These are phyloP conservation scores for Danaus chrysippus DNA, from an alignment of 2,888 invertebrate genomes.

Conservation along the genomic window DNA sequence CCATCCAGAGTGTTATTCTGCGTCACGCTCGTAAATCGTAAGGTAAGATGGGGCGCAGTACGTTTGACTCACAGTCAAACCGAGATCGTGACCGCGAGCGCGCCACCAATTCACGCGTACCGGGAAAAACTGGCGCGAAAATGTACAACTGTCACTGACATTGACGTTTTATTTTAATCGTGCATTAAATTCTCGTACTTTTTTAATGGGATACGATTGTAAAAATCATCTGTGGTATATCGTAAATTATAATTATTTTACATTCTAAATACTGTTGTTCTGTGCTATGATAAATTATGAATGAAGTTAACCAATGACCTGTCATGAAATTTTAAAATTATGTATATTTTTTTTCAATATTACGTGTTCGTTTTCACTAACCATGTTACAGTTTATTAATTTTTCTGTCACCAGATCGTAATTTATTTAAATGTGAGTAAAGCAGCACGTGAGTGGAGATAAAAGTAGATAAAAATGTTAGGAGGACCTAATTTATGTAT, in stretches of 20 bases:
- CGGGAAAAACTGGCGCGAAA: slow-evolving; percentile 77
- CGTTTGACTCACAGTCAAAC: slow-evolving; percentile 55
- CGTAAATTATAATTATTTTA: slow-evolving; percentile 10
- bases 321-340: background rate
- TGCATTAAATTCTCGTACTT: slow-evolving; percentile 25
- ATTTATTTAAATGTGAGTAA: slow-evolving; percentile 28
- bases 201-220: background rate
- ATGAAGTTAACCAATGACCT: background rate
- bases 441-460: slow-evolving; percentile 31
- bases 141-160: slow-evolving; percentile 64
- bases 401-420: slow-evolving; percentile 25
- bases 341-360: slow-evolving; percentile 14
- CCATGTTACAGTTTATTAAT: slow-evolving; percentile 18
- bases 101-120: slow-evolving; percentile 47
- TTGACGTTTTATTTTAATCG: slow-evolving; percentile 43
- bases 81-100: slow-evolving; percentile 59
- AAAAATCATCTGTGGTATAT: slow-evolving; percentile 30
- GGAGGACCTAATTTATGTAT: slow-evolving; percentile 30
- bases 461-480: slow-evolving; percentile 28
- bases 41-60: slow-evolving; percentile 58
- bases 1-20: slow-evolving; percentile 51
- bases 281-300: background rate
- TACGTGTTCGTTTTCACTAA: slow-evolving; percentile 17
- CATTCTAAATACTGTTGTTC: background rate
- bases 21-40: slow-evolving; percentile 70